phyloP scores from a whole-genome alignment of 2,113 vertebrate genomes.

The Serinus canaria region DNA sequence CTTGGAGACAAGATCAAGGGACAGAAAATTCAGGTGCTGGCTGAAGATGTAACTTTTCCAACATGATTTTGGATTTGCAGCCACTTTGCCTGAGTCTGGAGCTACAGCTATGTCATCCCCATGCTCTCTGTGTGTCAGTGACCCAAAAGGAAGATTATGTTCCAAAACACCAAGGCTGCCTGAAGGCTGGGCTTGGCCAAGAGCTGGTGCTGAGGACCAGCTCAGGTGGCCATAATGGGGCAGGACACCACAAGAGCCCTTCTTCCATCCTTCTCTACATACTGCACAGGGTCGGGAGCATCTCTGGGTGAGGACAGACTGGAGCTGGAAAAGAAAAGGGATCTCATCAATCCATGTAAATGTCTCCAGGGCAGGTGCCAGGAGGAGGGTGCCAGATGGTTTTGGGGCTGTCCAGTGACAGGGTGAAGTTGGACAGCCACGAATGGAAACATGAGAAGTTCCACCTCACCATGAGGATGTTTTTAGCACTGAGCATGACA shows the following conservation, averaged over 20 bases:
- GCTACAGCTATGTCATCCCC: neutral
- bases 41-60: neutral
- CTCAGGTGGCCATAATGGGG: neutral
- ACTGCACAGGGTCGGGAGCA: neutral
- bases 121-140: neutral
- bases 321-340: neutral
- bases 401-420: neutral
- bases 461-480: neutral
- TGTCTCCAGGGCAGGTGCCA: neutral
- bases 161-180: neutral
- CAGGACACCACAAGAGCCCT: neutral
- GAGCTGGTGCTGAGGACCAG: neutral
- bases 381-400: neutral
- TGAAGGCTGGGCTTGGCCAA: neutral
- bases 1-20: neutral
- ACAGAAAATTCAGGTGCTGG: neutral
- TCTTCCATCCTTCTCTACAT: conserved; percentile 5
- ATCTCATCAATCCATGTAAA: neutral
- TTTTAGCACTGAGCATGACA: accelerated
- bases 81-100: neutral
- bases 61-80: neutral
- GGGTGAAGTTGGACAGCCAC: neutral
- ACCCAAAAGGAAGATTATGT: neutral
- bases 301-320: neutral
- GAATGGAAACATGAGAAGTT: neutral